phyloP scores from a whole-genome alignment of 2,888 invertebrate species.

The Blastobasis adustella region DNA sequence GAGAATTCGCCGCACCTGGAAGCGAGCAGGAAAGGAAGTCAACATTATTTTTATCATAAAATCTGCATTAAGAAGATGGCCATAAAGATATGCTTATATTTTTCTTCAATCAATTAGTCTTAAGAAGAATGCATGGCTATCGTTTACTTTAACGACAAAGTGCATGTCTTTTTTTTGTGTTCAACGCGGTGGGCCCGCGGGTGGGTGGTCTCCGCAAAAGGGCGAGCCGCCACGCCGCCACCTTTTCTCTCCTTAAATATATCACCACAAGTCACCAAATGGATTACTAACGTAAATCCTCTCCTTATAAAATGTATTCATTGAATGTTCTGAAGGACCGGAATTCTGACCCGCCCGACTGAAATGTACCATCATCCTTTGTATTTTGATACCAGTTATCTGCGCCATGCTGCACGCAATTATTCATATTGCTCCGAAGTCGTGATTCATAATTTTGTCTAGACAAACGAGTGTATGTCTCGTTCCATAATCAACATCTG shows the following conservation, averaged over 20 bases:
- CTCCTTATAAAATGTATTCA: not conserved
- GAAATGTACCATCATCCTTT: too few relatives aligned
- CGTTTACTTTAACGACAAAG: constrained; percentile 34
- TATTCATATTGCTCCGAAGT: too few relatives aligned
- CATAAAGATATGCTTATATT: not conserved
- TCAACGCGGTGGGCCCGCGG: constrained; percentile 34
- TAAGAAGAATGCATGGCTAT: constrained; percentile 25
- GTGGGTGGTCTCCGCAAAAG: constrained; percentile 50
- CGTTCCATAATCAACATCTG: too few relatives aligned
- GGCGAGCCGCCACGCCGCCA: constrained; percentile 22
- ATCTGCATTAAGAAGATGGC: too few relatives aligned
- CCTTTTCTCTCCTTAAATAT: constrained; percentile 5
- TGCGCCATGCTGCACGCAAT: too few relatives aligned
- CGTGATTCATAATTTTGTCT: too few relatives aligned
- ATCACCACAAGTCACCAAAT: constrained; percentile 1
- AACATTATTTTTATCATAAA: too few relatives aligned
- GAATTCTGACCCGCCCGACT: too few relatives aligned
- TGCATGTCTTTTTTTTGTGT: constrained; percentile 28
- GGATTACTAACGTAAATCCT: not conserved
- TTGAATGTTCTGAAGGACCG: not conserved
- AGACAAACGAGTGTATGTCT: too few relatives aligned
- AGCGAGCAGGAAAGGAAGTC: too few relatives aligned
- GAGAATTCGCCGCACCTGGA: too few relatives aligned
- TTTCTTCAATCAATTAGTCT: constrained; percentile 20
- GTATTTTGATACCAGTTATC: too few relatives aligned